Percentiles rank a stretch among this genome's conserved stretches.
Conservation (phyloP, 2,113 vertebrate species). For the Dromas ardeola region DNA sequence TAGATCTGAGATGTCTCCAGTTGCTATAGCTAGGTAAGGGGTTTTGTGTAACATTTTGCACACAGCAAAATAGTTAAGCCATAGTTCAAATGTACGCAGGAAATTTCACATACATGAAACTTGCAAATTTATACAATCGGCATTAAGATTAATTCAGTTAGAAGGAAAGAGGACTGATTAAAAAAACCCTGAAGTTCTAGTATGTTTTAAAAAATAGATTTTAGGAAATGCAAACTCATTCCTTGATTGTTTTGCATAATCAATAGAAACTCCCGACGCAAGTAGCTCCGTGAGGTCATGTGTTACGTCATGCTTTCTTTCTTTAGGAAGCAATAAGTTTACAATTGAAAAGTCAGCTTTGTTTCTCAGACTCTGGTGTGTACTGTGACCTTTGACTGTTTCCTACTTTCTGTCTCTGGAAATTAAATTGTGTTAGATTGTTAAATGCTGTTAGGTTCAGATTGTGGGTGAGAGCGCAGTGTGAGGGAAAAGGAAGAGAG, state of each 20-base stretch:
- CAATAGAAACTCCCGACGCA: background rate
- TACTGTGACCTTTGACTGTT: background rate
- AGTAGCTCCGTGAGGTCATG: background rate
- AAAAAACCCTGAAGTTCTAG: background rate
- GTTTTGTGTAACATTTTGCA: background rate
- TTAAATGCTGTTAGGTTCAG: background rate
- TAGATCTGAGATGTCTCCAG: background rate
- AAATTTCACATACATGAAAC: background rate
- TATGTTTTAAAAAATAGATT: background rate
- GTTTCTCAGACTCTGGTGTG: background rate
- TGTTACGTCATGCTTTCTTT: background rate
- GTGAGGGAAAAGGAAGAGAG: background rate
- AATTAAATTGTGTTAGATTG: background rate
- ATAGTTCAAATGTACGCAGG: fast-evolving
- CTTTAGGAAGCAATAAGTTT: background rate
- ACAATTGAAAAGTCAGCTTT: background rate
- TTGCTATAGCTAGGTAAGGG: background rate
- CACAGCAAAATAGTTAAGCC: background rate
- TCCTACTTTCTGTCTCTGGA: background rate
- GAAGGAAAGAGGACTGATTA: background rate
- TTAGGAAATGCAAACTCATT: background rate
- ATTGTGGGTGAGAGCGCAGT: background rate
- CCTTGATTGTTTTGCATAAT: background rate
- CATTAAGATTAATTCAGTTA: background rate
- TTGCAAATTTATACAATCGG: background rate